Conservation (phyloP, 2,113 vertebrate genomes). For the Rallus limicola region DNA sequence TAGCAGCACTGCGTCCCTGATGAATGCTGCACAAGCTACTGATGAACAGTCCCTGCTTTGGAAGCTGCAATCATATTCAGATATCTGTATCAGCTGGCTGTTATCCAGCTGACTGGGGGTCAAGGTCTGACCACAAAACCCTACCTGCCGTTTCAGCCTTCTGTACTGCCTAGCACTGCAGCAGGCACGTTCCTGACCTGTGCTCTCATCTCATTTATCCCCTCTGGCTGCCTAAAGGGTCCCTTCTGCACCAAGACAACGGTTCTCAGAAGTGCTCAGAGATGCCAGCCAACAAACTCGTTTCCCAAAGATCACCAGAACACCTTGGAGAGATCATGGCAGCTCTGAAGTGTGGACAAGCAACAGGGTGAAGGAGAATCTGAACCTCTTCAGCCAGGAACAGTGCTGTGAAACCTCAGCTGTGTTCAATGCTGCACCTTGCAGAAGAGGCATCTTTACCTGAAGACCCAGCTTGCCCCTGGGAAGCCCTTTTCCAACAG, state of each 20-base stretch:
- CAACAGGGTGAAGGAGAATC: background rate
- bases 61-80: background rate
- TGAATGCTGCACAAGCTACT: background rate
- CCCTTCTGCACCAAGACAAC: background rate
- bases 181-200: rapidly evolving
- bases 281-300: background rate
- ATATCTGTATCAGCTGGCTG: background rate
- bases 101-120: background rate
- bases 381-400: background rate
- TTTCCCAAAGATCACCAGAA: background rate
- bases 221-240: background rate
- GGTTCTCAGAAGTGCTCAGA: background rate
- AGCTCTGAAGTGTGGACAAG: background rate
- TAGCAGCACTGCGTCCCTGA: background rate
- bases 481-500: background rate
- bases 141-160: background rate
- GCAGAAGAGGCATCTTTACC: background rate
- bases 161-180: background rate
- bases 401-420: background rate
- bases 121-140: background rate
- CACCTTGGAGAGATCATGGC: background rate
- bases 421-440: background rate
- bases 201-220: background rate
- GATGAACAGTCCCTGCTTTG: background rate
- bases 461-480: background rate